phyloP scores from a whole-genome alignment of 2,797 vertebrate species.

The Chaunax sp. region DNA sequence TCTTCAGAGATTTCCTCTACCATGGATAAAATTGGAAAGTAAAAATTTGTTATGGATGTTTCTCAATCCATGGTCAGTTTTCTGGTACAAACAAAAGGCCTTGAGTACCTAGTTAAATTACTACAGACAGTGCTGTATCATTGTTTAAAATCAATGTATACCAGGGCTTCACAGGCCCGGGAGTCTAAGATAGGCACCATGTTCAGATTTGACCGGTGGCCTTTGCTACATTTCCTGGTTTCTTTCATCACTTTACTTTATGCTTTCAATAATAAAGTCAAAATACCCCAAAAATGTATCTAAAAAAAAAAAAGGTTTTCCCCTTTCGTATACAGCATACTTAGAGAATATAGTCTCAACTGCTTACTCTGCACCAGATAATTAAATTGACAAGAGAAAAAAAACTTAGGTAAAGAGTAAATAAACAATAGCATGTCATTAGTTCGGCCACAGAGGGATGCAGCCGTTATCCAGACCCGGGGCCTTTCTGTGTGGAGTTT shows the following conservation, averaged over 20 bases:
- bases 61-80: background rate
- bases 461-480: too few species aligned
- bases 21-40: background rate
- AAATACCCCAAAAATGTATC: background rate
- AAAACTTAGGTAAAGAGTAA: background rate
- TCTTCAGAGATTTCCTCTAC: background rate
- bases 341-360: background rate
- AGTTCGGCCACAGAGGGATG: background rate
- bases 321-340: background rate
- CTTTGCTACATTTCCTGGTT: background rate
- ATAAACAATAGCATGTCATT: background rate
- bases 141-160: background rate
- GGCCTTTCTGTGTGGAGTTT: too few species aligned
- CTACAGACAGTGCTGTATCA: background rate
- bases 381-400: background rate
- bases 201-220: background rate
- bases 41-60: background rate
- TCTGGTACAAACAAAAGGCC: background rate
- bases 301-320: background rate
- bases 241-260: background rate
- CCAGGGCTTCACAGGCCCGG: background rate
- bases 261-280: background rate
- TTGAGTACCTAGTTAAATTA: background rate
- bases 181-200: background rate
- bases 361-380: background rate